Conservation (phyloP, 2,113 vertebrate genomes). For the Prunella himalayana region DNA sequence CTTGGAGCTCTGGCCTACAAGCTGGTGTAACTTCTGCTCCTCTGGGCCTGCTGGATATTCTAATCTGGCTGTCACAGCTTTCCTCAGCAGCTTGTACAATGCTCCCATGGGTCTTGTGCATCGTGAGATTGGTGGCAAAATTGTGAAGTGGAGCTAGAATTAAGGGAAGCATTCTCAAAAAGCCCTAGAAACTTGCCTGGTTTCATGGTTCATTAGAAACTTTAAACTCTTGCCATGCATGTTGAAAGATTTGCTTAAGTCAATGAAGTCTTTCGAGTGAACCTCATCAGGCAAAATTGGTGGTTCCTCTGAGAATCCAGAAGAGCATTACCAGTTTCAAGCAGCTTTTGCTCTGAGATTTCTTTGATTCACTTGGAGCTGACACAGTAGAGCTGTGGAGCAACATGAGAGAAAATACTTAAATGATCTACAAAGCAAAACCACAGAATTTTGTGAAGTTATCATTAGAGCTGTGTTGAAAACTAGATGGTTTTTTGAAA, state of each 20-base stretch:
- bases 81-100: neutral
- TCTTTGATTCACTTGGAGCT: slow-evolving; percentile 39
- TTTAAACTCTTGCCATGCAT: slow-evolving; percentile 21
- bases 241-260: slow-evolving; percentile 49
- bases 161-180: neutral
- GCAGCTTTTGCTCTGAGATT: slow-evolving; percentile 17
- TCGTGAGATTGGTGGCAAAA: neutral
- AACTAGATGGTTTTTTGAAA: slow-evolving; percentile 24
- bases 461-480: slow-evolving; percentile 52
- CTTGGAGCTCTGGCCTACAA: neutral
- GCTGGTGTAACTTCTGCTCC: neutral
- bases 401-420: slow-evolving; percentile 35
- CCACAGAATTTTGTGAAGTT: slow-evolving; percentile 37
- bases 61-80: neutral
- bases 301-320: slow-evolving; percentile 27
- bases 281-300: slow-evolving; percentile 35
- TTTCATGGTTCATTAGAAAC: slow-evolving; percentile 40
- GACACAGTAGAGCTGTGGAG: slow-evolving; percentile 14
- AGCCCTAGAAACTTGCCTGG: slow-evolving; percentile 19
- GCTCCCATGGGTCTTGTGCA: neutral
- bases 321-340: neutral
- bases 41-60: neutral
- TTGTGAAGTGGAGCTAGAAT: neutral
- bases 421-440: slow-evolving; percentile 44
- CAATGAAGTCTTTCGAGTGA: neutral